These are phyloP conservation scores for Phyllostomus hastatus DNA, from an alignment of 2,113 vertebrate species.

Conservation along the genomic window DNA sequence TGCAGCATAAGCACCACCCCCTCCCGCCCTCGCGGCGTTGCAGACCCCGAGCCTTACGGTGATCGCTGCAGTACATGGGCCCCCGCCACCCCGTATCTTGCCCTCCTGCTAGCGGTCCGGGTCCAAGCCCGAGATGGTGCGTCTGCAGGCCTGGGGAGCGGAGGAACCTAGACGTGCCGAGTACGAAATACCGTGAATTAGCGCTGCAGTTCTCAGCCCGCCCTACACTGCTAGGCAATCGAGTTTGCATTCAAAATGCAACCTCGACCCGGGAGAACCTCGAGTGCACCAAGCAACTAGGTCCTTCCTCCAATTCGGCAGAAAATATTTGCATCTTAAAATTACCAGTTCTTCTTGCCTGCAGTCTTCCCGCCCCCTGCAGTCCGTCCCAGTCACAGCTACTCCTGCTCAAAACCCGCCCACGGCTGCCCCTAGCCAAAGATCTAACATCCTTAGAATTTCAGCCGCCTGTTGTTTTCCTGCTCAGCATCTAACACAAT, in stretches of 20 bases:
- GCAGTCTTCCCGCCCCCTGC: slow-evolving; percentile 38
- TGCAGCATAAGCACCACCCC: slow-evolving; percentile 61
- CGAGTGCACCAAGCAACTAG: background rate
- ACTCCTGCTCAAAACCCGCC: slow-evolving; percentile 42
- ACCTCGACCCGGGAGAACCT: background rate
- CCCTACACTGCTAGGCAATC: background rate
- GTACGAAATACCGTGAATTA: background rate
- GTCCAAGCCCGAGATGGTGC: background rate
- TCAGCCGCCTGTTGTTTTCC: slow-evolving; percentile 28
- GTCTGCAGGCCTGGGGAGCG: background rate
- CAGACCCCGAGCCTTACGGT: fast-evolving
- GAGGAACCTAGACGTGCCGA: background rate
- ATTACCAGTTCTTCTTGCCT: background rate
- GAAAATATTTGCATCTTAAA: slow-evolving; percentile 37
- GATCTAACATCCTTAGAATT: slow-evolving; percentile 20
- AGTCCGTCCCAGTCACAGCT: background rate
- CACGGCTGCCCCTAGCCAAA: background rate
- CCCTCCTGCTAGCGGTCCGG: background rate
- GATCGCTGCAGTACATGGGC: fast-evolving
- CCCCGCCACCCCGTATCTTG: background rate
- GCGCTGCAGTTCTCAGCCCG: background rate
- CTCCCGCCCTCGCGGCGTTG: background rate
- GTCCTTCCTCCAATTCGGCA: background rate
- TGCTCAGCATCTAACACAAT: background rate
- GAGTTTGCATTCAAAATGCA: slow-evolving; percentile 23